phyloP scores from a whole-genome alignment of 2,888 invertebrate species.

The Fragum whitleyi region DNA sequence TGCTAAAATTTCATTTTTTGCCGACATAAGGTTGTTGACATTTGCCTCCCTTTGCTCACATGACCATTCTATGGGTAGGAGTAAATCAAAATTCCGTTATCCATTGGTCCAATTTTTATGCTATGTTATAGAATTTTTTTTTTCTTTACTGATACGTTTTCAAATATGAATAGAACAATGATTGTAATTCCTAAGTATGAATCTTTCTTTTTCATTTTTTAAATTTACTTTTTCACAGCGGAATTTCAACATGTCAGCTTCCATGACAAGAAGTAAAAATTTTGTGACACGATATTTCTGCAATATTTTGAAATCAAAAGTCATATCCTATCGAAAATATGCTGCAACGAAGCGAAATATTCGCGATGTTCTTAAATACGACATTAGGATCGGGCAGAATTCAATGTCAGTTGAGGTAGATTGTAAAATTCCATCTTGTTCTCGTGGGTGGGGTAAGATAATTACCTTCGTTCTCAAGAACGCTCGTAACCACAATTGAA shows the following conservation, averaged over 20 bases:
- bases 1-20: conserved; percentile 22
- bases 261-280: conserved; percentile 41
- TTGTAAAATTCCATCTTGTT: no score
- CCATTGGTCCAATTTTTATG: conserved; percentile 8
- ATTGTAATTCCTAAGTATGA: no score
- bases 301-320: neutral
- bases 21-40: conserved; percentile 42
- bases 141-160: no score
- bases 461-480: no score
- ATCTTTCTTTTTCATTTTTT: no score
- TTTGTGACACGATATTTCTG: neutral
- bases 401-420: conserved; percentile 32
- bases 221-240: conserved; percentile 39
- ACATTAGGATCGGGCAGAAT: conserved; percentile 21
- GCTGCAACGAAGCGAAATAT: conserved; percentile 55
- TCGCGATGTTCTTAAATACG: conserved; percentile 43
- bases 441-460: no score
- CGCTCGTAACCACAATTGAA: no score
- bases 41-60: conserved; percentile 47
- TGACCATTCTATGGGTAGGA: conserved; percentile 36
- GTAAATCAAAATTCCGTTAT: conserved; percentile 16
- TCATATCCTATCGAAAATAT: conserved; percentile 33
- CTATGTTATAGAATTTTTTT: no score
- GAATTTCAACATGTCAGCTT: conserved; percentile 69
- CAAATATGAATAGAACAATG: no score